phyloP scores from a whole-genome alignment of 2,888 invertebrate genomes.

The Dusona sp. region DNA sequence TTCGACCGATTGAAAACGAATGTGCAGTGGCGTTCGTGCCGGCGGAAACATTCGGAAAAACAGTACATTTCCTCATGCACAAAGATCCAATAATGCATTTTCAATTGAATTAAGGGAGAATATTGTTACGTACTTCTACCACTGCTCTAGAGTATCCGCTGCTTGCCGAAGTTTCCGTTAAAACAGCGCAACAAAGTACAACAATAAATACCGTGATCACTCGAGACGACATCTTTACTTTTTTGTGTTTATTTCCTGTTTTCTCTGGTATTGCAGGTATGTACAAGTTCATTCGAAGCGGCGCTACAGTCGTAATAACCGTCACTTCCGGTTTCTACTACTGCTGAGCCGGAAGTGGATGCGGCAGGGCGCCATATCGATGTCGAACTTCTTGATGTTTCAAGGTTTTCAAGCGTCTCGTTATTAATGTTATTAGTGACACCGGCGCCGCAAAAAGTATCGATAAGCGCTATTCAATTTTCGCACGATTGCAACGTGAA shows the following conservation, averaged over 20 bases:
- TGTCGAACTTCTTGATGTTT: constrained; percentile 2
- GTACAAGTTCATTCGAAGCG: background rate
- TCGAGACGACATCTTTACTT: constrained; percentile 73
- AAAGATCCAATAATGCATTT: background rate
- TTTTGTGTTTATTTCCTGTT: background rate
- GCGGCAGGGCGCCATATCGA: constrained; percentile 4
- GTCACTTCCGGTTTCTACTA: constrained; percentile 8
- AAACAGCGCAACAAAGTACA: constrained; percentile 57
- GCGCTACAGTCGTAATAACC: constrained; percentile 3
- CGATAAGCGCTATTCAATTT: background rate
- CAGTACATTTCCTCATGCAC: background rate
- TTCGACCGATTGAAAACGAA: background rate
- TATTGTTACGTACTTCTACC: constrained; percentile 72
- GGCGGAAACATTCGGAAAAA: background rate
- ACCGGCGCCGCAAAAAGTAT: background rate
- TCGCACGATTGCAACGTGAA: background rate
- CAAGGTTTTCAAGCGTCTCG: background rate
- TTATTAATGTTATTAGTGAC: constrained; percentile 10
- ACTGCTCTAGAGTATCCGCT: constrained; percentile 73
- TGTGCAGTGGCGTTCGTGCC: background rate
- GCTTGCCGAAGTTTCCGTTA: constrained; percentile 53
- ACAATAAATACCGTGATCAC: constrained; percentile 64
- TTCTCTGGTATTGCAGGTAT: background rate
- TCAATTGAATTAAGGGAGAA: constrained; percentile 1
- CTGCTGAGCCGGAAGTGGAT: background rate